These are phyloP conservation scores for Fistularia commersonii DNA, from an alignment of 2,797 vertebrate species.

Conservation along the genomic window DNA sequence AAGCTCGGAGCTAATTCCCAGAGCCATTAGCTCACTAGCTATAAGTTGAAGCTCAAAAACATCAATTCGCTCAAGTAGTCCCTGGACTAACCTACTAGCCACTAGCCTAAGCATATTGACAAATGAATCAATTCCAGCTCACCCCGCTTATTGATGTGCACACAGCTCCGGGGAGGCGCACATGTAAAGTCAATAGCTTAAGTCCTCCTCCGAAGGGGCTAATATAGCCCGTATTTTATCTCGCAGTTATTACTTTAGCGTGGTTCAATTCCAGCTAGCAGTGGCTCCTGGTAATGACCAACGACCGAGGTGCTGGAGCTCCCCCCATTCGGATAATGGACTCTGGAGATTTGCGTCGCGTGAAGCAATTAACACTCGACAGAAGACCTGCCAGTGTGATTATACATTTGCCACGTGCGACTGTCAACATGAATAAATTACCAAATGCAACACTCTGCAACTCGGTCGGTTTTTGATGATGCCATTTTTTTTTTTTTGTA, in stretches of 20 bases:
- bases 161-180: constrained; percentile 32
- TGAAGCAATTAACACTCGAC: constrained; percentile 2
- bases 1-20: constrained; percentile 25
- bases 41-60: constrained; percentile 30
- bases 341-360: constrained; percentile 1
- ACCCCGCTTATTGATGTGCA: constrained; percentile 43
- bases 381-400: constrained; percentile 1
- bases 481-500: too few species aligned
- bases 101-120: constrained; percentile 52
- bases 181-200: constrained; percentile 24
- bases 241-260: constrained; percentile 28
- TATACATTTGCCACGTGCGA: not conserved
- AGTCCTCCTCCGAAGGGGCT: constrained; percentile 11
- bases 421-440: constrained; percentile 7
- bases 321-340: constrained; percentile 11
- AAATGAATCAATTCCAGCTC: constrained; percentile 53
- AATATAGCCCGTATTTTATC: constrained; percentile 20
- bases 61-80: constrained; percentile 54
- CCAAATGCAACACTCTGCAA: constrained; percentile 1
- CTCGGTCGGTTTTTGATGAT: not conserved
- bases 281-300: constrained; percentile 14
- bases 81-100: constrained; percentile 45
- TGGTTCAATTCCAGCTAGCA: constrained; percentile 5
- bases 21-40: constrained; percentile 30
- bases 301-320: not conserved